Evolutionary conservation across 2,113 vertebrate species (phyloP).

Genomic region (Pseudolaguvia tuberculata): DNA sequence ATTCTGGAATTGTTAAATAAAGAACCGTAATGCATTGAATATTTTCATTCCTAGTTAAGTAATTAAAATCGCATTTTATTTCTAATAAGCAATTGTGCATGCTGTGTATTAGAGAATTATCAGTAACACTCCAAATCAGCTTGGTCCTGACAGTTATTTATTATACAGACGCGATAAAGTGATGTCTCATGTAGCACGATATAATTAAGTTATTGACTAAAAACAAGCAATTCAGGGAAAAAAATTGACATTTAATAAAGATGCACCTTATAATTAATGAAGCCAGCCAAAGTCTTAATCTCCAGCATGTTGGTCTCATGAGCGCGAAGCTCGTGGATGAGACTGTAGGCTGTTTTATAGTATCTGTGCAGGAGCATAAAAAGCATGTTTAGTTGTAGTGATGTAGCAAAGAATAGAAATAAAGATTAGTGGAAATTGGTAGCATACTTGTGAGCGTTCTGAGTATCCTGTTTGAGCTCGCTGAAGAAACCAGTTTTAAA

Average conservation of each 20-base stretch:
- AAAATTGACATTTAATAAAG: background rate
- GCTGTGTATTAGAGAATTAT: too few species aligned
- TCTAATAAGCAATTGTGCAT: too few species aligned
- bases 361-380: slow-evolving; percentile 67
- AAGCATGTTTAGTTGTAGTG: background rate
- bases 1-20: too few species aligned
- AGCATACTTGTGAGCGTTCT: slow-evolving; percentile 95
- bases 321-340: slow-evolving; percentile 90
- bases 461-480: slow-evolving; percentile 95
- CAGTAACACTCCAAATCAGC: too few species aligned
- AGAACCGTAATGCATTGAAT: too few species aligned
- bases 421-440: slow-evolving; percentile 62
- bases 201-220: too few species aligned
- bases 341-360: slow-evolving; percentile 90
- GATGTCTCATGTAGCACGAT: too few species aligned
- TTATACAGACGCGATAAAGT: too few species aligned
- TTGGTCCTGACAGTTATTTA: too few species aligned
- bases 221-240: too few species aligned
- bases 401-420: background rate
- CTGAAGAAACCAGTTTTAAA: slow-evolving; percentile 99
- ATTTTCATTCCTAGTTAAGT: too few species aligned
- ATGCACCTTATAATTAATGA: slow-evolving; percentile 97
- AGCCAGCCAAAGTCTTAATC: slow-evolving; percentile 98
- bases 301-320: slow-evolving; percentile 98
- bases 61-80: too few species aligned